Conservation (phyloP, 53 echinoderm and acorn worm genomes). For the Stichopus horrens region DNA sequence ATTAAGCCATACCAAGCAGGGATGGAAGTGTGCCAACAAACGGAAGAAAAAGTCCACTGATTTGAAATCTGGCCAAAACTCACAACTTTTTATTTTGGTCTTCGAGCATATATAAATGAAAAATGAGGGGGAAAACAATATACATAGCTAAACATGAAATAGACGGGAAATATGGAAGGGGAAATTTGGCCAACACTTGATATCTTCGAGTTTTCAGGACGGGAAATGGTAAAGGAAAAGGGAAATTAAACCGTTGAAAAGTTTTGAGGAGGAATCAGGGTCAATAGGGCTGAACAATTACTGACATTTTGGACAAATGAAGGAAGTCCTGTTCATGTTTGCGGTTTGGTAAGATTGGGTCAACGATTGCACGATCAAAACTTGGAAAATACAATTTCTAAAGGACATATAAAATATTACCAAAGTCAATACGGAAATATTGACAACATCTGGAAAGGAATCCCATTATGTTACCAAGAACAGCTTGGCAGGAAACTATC, state of each 20-base stretch:
- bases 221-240: constrained; percentile 24
- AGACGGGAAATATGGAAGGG: neutral
- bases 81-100: no score
- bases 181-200: constrained; percentile 11
- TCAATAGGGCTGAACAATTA: neutral
- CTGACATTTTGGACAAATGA: constrained; percentile 5
- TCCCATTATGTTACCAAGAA: no score
- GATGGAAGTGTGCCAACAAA: no score
- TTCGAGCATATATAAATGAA: no score
- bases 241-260: neutral
- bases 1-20: no score
- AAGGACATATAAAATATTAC: no score
- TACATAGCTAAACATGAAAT: neutral
- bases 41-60: no score
- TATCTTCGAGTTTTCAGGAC: constrained; percentile 4
- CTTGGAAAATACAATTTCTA: neutral
- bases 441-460: no score
- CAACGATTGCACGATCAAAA: constrained; percentile 5
- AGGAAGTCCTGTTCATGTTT: constrained; percentile 22
- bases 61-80: no score
- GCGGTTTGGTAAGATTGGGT: constrained; percentile 9
- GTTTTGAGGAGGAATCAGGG: constrained; percentile 14
- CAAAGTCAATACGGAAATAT: no score
- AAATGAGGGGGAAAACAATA: no score
- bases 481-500: no score